Evolutionary conservation across 2,888 invertebrate species (phyloP).

Genomic region (Branchipolynoe longqiensis): DNA sequence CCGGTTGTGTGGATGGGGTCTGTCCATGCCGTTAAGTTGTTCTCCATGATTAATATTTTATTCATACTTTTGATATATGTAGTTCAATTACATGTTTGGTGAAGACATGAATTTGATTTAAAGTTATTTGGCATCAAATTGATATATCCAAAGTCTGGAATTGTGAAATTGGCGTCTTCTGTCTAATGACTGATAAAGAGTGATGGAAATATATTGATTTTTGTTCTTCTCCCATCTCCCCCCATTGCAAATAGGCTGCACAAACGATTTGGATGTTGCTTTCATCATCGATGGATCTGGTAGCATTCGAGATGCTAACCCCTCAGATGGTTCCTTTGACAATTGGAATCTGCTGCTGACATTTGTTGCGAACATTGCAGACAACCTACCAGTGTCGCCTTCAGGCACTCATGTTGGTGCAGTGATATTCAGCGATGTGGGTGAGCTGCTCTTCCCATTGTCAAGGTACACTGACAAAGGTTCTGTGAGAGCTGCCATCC

Average conservation of each 20-base stretch:
- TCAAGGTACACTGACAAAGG: constrained; percentile 1
- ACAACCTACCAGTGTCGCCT: not conserved
- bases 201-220: not conserved
- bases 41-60: not conserved
- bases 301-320: constrained; percentile 26
- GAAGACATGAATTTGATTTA: no score
- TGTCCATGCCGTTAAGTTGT: not conserved
- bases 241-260: constrained; percentile 13
- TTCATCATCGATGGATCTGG: constrained; percentile 54
- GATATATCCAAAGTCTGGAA: no score
- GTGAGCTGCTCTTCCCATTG: constrained; percentile 22
- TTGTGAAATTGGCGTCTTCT: no score
- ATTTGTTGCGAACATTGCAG: constrained; percentile 26
- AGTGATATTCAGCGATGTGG: constrained; percentile 31
- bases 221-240: not conserved
- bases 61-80: no score
- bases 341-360: constrained; percentile 44
- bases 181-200: no score
- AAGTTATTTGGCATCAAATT: no score
- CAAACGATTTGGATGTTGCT: constrained; percentile 28
- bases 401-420: constrained; percentile 16
- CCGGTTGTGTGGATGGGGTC: no score
- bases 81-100: no score
- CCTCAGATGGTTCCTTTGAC: constrained; percentile 13
- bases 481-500: not conserved